phyloP scores from a whole-genome alignment of 2,888 invertebrate genomes.

The Cryptus armator region DNA sequence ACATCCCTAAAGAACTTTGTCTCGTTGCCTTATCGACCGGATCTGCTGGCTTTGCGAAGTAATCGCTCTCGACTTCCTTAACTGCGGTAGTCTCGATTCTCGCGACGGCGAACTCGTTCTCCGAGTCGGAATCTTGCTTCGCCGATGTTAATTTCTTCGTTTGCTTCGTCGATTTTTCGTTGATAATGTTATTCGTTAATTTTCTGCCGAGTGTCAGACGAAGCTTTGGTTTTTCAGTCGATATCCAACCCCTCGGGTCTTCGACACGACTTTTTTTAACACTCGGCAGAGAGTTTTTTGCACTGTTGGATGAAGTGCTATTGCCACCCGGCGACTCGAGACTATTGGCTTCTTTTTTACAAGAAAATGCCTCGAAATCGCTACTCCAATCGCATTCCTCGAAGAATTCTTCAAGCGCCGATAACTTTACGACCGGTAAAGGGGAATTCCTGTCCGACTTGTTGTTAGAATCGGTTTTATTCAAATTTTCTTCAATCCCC shows the following conservation, averaged over 20 bases:
- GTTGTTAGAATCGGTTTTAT: not conserved
- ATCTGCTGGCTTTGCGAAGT: slow-evolving; percentile 49
- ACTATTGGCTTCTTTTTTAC: not conserved
- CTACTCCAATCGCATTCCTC: slow-evolving; percentile 76
- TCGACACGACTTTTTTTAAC: slow-evolving; percentile 20
- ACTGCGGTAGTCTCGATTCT: slow-evolving; percentile 40
- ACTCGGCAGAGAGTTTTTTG: not conserved
- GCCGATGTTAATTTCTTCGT: not conserved
- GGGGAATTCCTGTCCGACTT: not conserved
- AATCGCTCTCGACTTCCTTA: slow-evolving; percentile 24
- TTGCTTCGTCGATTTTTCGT: slow-evolving; percentile 3
- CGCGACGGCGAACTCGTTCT: slow-evolving; percentile 58
- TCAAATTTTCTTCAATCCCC: not conserved
- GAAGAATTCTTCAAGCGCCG: slow-evolving; percentile 39
- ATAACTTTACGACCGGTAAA: not conserved
- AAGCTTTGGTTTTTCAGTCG: slow-evolving; percentile 44
- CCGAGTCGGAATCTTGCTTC: slow-evolving; percentile 53
- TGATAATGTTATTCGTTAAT: slow-evolving; percentile 46
- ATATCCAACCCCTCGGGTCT: slow-evolving; percentile 40
- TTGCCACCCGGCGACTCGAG: slow-evolving; percentile 1
- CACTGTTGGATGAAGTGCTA: not conserved
- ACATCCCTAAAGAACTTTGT: slow-evolving; percentile 13
- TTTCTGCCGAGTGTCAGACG: slow-evolving; percentile 49
- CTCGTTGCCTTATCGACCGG: slow-evolving; percentile 9
- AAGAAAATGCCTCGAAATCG: slow-evolving; percentile 69